These are phyloP conservation scores for Dryadula phaetusa DNA, from an alignment of 2,888 invertebrate species.

Conservation along the genomic window DNA sequence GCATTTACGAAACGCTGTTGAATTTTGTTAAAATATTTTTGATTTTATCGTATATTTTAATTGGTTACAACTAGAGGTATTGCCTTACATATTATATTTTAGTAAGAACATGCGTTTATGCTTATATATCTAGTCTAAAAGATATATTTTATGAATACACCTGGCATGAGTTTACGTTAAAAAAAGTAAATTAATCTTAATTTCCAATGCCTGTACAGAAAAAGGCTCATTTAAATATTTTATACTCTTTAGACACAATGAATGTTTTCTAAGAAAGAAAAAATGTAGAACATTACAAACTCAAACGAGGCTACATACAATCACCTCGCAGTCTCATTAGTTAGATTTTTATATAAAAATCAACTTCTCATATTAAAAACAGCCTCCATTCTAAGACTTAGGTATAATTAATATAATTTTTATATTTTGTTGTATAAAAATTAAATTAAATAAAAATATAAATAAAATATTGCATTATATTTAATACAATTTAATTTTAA, in stretches of 20 bases:
- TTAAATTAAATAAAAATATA: too few species aligned
- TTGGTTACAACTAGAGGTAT: neutral
- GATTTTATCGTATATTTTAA: slow-evolving; percentile 16
- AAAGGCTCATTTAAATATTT: slow-evolving; percentile 6
- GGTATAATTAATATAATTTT: neutral
- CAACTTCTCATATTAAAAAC: neutral
- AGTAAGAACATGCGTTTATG: neutral
- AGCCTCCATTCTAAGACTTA: neutral
- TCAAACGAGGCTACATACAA: slow-evolving; percentile 2
- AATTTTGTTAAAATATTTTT: slow-evolving; percentile 18
- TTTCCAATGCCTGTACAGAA: neutral
- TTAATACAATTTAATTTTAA: too few species aligned
- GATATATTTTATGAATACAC: too few species aligned
- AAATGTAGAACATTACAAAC: slow-evolving; percentile 8
- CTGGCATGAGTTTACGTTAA: too few species aligned
- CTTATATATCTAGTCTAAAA: too few species aligned
- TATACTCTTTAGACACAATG: neutral
- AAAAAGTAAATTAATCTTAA: neutral
- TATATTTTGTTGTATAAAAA: too few species aligned
- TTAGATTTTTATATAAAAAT: neutral
- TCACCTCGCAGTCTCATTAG: slow-evolving; percentile 1
- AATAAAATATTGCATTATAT: too few species aligned
- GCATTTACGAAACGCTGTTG: slow-evolving; percentile 25
- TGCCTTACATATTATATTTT: neutral
- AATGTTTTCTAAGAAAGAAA: slow-evolving; percentile 13